phyloP scores from a whole-genome alignment of 1,140 invertebrate species.

The Papilio polyxenes region DNA sequence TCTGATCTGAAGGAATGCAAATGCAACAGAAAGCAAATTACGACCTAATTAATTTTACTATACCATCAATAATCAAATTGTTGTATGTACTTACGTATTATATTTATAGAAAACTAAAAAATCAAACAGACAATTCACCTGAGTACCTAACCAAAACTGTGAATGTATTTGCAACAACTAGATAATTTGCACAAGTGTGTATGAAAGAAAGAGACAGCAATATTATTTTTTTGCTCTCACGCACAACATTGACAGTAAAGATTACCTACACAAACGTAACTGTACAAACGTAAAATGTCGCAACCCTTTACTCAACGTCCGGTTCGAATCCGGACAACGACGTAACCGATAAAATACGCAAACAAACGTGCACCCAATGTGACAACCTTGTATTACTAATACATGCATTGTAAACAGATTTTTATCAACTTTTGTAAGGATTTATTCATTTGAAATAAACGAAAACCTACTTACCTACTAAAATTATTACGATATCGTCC shows the following conservation, averaged over 20 bases:
- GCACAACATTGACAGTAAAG: conserved; percentile 1
- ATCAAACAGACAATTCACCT: background rate
- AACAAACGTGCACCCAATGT: conserved; percentile 2
- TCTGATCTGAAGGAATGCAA: background rate
- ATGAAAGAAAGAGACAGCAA: background rate
- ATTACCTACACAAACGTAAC: conserved; percentile 15
- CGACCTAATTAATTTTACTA: background rate
- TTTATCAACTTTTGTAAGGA: background rate
- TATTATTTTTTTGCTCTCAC: background rate
- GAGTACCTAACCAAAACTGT: too few relatives aligned
- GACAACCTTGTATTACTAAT: background rate
- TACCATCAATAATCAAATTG: too few relatives aligned
- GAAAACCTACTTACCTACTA: too few relatives aligned
- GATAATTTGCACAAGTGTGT: background rate
- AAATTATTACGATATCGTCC: too few relatives aligned
- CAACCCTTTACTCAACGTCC: conserved; percentile 54
- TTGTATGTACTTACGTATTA: too few relatives aligned
- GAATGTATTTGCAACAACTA: background rate
- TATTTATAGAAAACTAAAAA: background rate
- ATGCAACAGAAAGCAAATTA: background rate
- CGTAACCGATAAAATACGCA: conserved; percentile 46
- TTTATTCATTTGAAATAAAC: too few relatives aligned
- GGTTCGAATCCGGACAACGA: conserved; percentile 48
- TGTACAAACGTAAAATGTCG: conserved; percentile 46
- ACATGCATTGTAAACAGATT: background rate